These are phyloP conservation scores for Eurois occulta DNA, from an alignment of 2,888 invertebrate species.

Conservation along the genomic window DNA sequence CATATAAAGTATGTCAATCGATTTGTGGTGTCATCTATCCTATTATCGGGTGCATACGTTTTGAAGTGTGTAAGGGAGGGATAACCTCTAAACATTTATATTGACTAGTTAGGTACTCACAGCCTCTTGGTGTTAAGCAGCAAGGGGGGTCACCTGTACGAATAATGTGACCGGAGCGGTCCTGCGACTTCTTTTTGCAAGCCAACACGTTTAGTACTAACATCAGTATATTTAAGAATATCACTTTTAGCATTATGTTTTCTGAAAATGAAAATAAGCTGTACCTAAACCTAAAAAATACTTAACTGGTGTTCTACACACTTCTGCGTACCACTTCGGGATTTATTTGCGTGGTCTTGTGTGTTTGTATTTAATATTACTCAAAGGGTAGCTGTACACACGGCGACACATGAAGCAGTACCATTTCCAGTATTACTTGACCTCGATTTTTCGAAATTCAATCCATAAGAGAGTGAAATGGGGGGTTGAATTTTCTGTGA, in stretches of 20 bases:
- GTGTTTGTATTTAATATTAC: background rate
- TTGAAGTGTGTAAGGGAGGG: background rate
- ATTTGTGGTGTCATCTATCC: background rate
- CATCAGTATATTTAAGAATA: slow-evolving; percentile 4
- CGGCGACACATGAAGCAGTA: too few species aligned
- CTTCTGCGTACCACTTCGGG: background rate
- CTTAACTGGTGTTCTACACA: background rate
- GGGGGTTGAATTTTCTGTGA: too few species aligned
- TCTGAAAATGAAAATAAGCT: slow-evolving; percentile 19
- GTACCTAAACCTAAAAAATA: background rate
- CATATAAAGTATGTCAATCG: background rate
- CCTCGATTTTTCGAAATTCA: too few species aligned
- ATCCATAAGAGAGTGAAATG: too few species aligned
- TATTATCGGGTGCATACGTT: background rate
- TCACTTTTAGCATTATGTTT: background rate
- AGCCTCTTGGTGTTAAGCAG: background rate
- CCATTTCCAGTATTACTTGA: too few species aligned
- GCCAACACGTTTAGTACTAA: slow-evolving; percentile 25
- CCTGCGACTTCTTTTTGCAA: slow-evolving; percentile 1
- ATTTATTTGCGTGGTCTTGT: background rate
- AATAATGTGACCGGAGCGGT: background rate
- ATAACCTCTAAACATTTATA: background rate
- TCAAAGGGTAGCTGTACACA: background rate
- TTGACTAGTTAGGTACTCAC: slow-evolving; percentile 9
- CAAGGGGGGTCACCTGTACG: background rate